Base-by-base conservation (phyloP, 1,140 invertebrate species). In the Drosophila insularis region DNA sequence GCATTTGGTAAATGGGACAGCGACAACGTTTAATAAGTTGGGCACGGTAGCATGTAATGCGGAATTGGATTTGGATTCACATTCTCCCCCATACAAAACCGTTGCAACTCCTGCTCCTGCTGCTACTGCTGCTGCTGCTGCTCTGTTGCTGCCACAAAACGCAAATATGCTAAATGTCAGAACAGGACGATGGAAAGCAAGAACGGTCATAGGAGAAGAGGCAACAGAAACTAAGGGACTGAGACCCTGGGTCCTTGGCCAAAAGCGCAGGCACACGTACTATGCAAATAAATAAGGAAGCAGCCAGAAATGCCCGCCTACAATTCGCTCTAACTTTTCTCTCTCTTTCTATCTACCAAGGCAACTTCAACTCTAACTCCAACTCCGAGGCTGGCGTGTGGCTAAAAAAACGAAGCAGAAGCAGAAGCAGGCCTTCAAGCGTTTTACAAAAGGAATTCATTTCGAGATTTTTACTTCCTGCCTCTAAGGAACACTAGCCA, bases 131-230 rank as follows among this genome's bases (percentile, higher is more conserved):
- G 56, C 32, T 64, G n/a, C 39, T 62, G 13, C 39, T 31, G 13
- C 40, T 35, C 19, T 62, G 35, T 56, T 63, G 58, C 77, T 89
- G 84, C 84, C 84, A 89, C 80, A 89, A 74, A 87, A 87, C 84
- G 84, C 80, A 87, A 87, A 87, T 87, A 87, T 87, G 84, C 84
- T 87, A 87, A 87, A 87, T 84, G 84, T 87, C 84, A 87, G 84
- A 27, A 69, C 64, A 46, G 53, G 21, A 55, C 27, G 64, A 37
- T 21, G 46, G 63, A 54, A 53, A 19, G 27, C 4, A 27, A 6
- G 27, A 40, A n/a, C 53, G 27, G 55, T 55, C 43, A 58, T 53
- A 2, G 54, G 54, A 37, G 19, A 32, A 56, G 40, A 17, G 19
- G 7, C 13, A 17, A 59, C 37, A 23, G 4, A 4, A 14, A 53